Evolutionary conservation across 64 coral and sea anemone genomes (phyloP).

Genomic region (Dendronephthya gigantea): DNA sequence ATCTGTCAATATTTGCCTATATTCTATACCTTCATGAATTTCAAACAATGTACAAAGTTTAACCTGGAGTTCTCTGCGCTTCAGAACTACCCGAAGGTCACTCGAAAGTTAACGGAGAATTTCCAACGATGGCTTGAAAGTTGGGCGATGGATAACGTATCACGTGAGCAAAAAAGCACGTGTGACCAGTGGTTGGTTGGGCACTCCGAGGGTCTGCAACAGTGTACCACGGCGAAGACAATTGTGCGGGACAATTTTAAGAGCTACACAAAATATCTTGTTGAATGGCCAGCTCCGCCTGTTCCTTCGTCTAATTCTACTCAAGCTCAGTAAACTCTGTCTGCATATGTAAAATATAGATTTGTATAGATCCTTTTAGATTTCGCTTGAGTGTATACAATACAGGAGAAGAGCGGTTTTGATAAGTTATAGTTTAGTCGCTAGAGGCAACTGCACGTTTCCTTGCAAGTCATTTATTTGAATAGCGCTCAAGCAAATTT

Average conservation of each 20-base stretch:
- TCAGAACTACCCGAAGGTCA: constrained; percentile 60
- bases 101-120: constrained; percentile 51
- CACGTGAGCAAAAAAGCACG: constrained; percentile 47
- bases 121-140: constrained; percentile 79
- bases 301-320: neutral
- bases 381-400: no score
- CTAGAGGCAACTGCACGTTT: no score
- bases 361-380: neutral
- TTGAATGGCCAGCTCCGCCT: constrained; percentile 33
- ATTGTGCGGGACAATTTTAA: constrained; percentile 45
- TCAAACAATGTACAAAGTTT: neutral
- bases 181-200: constrained; percentile 85
- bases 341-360: neutral
- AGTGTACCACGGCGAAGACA: constrained; percentile 60
- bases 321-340: neutral
- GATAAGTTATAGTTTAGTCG: no score
- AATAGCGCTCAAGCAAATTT: neutral
- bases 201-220: constrained; percentile 54
- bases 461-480: no score
- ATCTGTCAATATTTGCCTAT: neutral
- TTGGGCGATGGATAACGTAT: constrained; percentile 61
- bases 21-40: neutral
- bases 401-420: no score
- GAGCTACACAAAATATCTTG: constrained; percentile 66
- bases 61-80: neutral